Conservation (phyloP, 2,113 vertebrate species). For the Hyla sarda region DNA sequence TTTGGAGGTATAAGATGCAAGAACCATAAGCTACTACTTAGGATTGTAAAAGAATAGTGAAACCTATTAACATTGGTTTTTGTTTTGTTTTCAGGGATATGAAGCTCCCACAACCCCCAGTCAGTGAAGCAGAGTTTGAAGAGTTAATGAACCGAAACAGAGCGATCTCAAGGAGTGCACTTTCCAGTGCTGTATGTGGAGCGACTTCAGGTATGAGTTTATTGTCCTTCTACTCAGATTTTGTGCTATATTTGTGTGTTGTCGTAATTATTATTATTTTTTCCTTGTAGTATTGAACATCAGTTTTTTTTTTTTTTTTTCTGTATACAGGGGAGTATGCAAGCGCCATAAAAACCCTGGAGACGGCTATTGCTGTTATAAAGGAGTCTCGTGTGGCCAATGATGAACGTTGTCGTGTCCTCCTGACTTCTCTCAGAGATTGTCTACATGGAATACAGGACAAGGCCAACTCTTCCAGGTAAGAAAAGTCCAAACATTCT, state of each 20-base stretch:
- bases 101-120: constrained; percentile 67
- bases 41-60: background rate
- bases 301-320: constrained; percentile 11
- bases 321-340: constrained; percentile 81
- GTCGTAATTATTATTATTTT: background rate
- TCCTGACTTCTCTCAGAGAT: constrained; percentile 93
- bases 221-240: background rate
- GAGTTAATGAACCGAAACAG: constrained; percentile 94
- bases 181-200: constrained; percentile 91
- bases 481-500: background rate
- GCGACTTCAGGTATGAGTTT: constrained; percentile 84
- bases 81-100: constrained; percentile 70
- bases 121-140: constrained; percentile 84
- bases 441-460: constrained; percentile 93
- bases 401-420: constrained; percentile 89
- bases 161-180: constrained; percentile 93
- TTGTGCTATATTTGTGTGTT: background rate
- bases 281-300: too few relatives aligned
- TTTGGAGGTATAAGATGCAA: background rate
- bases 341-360: constrained; percentile 89
- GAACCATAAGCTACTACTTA: background rate
- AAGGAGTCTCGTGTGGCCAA: constrained; percentile 91
- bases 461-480: constrained; percentile 84
- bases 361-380: constrained; percentile 93
- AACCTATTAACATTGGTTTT: background rate